Percentiles rank a stretch among this genome's conserved stretches.
Conservation (phyloP, 2,888 invertebrate genomes). For the Crioceris asparagi region DNA sequence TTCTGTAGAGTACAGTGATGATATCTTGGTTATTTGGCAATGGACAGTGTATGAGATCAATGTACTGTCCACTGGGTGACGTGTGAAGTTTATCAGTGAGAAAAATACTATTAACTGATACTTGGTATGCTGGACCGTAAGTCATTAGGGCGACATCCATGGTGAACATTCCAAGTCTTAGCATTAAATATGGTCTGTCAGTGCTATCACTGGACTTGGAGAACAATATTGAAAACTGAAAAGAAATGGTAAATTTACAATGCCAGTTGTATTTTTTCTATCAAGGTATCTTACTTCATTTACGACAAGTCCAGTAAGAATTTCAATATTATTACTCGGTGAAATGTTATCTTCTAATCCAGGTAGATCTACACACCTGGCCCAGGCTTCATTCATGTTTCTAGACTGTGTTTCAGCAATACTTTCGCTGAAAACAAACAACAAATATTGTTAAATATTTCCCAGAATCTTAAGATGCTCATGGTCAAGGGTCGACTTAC, state of each 20-base stretch:
- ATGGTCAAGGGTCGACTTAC: no score
- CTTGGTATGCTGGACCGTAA: constrained; percentile 67
- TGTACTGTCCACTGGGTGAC: constrained; percentile 61
- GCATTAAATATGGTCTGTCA: constrained; percentile 64
- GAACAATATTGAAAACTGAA: constrained; percentile 54
- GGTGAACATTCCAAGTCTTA: constrained; percentile 57
- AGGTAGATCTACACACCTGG: constrained; percentile 63
- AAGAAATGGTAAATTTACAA: constrained; percentile 4
- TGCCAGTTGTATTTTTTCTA: neutral
- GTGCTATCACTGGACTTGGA: constrained; percentile 52
- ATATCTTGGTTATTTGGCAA: constrained; percentile 48
- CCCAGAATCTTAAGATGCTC: no score
- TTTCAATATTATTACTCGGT: constrained; percentile 60
- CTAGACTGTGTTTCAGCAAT: constrained; percentile 12
- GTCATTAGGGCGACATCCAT: constrained; percentile 68
- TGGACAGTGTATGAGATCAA: constrained; percentile 59
- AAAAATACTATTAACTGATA: constrained; percentile 52
- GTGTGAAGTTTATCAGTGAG: constrained; percentile 69
- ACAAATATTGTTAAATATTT: no score
- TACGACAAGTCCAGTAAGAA: constrained; percentile 58
- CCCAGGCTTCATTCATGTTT: constrained; percentile 53
- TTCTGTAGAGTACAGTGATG: constrained; percentile 62
- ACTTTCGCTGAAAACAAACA: no score
- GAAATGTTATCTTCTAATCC: constrained; percentile 78
- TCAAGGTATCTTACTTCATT: constrained; percentile 51